Evolutionary conservation across 2,888 invertebrate species (phyloP).

Genomic region (Sphaerophoria taeniata): DNA sequence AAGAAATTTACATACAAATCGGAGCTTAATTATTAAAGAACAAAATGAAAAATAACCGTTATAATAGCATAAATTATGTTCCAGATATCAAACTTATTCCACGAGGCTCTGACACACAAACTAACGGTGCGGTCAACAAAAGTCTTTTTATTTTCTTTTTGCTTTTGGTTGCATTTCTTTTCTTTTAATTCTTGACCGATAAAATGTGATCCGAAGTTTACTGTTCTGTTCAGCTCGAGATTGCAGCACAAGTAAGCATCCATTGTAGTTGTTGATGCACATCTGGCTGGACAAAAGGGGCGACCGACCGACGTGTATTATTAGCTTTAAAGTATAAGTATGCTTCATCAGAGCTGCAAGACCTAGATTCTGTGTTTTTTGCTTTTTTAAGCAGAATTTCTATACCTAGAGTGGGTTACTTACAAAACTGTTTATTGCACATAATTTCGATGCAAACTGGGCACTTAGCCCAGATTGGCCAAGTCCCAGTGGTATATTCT

Average conservation of each 20-base stretch:
- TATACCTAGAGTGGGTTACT: slow-evolving; percentile 18
- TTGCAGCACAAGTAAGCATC: neutral
- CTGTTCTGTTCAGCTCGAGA: neutral
- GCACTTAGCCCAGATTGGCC: slow-evolving; percentile 19
- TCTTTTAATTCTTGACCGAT: slow-evolving; percentile 33
- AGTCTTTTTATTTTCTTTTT: neutral
- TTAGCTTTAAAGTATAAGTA: neutral
- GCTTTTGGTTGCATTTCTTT: neutral
- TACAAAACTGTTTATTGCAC: slow-evolving; percentile 30
- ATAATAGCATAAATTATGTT: slow-evolving; percentile 36
- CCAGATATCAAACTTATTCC: slow-evolving; percentile 11
- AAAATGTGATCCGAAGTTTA: slow-evolving; percentile 28
- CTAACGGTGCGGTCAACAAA: neutral
- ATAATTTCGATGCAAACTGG: slow-evolving; percentile 38
- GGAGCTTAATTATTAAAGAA: slow-evolving; percentile 15
- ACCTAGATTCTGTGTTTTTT: slow-evolving; percentile 25
- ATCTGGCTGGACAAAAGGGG: slow-evolving; percentile 36
- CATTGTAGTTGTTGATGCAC: slow-evolving; percentile 11
- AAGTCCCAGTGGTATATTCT: slow-evolving; percentile 14
- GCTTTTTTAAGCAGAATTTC: slow-evolving; percentile 1
- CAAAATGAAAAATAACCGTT: slow-evolving; percentile 7
- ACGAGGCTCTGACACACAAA: slow-evolving; percentile 11
- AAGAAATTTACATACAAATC: slow-evolving; percentile 36
- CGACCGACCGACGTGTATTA: neutral
- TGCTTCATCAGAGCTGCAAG: slow-evolving; percentile 15